phyloP scores from a whole-genome alignment of 2,797 vertebrate species.

The Mormyrops boulengeri region DNA sequence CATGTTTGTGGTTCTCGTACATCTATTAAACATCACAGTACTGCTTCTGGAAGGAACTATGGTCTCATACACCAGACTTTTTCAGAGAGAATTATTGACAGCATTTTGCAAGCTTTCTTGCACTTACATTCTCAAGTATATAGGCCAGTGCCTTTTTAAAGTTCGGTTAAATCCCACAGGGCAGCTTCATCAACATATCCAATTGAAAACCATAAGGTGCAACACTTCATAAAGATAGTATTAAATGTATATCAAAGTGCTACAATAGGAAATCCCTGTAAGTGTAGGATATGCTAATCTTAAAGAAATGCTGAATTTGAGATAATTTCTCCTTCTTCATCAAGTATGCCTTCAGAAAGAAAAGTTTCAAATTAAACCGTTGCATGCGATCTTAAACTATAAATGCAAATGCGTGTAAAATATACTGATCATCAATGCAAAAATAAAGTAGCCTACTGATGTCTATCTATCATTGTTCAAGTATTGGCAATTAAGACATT shows the following conservation, averaged over 20 bases:
- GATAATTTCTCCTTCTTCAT: not conserved
- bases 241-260: conserved; percentile 54
- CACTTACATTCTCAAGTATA: not conserved
- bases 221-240: conserved; percentile 29
- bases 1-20: not conserved
- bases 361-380: not conserved
- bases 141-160: not conserved
- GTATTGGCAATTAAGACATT: conserved; percentile 23
- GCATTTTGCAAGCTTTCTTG: not conserved
- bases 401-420: not conserved
- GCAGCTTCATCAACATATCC: not conserved
- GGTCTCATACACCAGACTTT: not conserved
- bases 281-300: not conserved
- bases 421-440: not conserved
- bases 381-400: not conserved
- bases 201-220: conserved; percentile 18
- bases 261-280: conserved; percentile 49
- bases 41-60: not conserved
- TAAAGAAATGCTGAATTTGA: not conserved
- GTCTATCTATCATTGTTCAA: conserved; percentile 21
- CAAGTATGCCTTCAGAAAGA: conserved; percentile 1
- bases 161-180: not conserved
- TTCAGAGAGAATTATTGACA: not conserved
- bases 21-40: conserved; percentile 5
- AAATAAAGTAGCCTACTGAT: conserved; percentile 2